Conservation (phyloP, 1,140 invertebrate species). For the Drosophila melanica region DNA sequence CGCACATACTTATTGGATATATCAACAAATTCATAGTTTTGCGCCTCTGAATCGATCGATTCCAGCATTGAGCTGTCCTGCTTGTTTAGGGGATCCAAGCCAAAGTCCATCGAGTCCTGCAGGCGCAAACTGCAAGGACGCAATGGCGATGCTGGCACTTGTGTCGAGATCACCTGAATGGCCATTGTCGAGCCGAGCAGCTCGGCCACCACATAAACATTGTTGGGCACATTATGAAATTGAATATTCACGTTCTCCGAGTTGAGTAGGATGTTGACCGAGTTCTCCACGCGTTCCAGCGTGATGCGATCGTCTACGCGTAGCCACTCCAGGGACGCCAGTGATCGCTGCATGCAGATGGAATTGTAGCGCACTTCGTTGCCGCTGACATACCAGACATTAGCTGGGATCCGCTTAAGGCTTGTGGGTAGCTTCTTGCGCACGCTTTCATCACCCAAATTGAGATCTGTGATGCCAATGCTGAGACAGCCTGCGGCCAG, state of each 20-base stretch:
- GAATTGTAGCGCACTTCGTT: constrained; percentile 88
- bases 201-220: constrained; percentile 85
- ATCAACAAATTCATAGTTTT: constrained; percentile 87
- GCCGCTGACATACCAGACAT: constrained; percentile 85
- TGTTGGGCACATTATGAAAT: constrained; percentile 90
- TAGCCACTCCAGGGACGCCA: constrained; percentile 92
- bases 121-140: constrained; percentile 85
- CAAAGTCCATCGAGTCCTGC: constrained; percentile 87
- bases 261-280: constrained; percentile 89
- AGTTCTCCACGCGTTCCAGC: constrained; percentile 87
- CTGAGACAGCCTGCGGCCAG: constrained; percentile 64
- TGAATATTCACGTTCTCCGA: constrained; percentile 94
- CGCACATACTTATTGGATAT: constrained; percentile 91
- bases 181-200: constrained; percentile 88
- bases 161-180: constrained; percentile 86
- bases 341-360: constrained; percentile 87
- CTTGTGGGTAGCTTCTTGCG: constrained; percentile 79
- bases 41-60: constrained; percentile 80
- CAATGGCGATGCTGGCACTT: constrained; percentile 85
- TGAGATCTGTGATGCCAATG: constrained; percentile 82
- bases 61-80: constrained; percentile 84
- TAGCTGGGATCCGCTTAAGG: constrained; percentile 77
- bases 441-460: constrained; percentile 76
- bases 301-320: constrained; percentile 90
- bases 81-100: constrained; percentile 86